phyloP scores from a whole-genome alignment of 2,113 vertebrate species.

The Seriola rivoliana region DNA sequence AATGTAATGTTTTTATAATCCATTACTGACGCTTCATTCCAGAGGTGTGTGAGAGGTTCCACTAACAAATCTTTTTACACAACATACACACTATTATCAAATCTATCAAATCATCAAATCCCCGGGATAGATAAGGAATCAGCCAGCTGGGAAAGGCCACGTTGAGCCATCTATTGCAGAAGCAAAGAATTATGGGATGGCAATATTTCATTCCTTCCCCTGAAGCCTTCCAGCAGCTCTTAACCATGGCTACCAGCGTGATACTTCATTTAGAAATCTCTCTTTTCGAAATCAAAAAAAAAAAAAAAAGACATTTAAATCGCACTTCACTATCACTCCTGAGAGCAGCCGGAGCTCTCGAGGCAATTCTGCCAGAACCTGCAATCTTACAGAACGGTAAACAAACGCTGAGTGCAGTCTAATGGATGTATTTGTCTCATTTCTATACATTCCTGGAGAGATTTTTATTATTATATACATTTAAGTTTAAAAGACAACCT shows the following conservation, averaged over 20 bases:
- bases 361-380: slow-evolving; percentile 10
- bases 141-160: not conserved
- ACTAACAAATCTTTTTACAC: too few relatives aligned
- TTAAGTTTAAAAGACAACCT: slow-evolving; percentile 10
- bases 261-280: slow-evolving; percentile 13
- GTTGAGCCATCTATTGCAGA: not conserved
- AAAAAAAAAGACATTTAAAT: slow-evolving; percentile 16
- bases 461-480: not conserved
- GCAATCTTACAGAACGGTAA: slow-evolving; percentile 6
- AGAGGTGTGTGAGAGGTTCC: not conserved
- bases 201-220: slow-evolving; percentile 14
- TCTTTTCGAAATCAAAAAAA: not conserved
- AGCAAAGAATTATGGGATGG: slow-evolving; percentile 6
- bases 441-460: not conserved
- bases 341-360: not conserved
- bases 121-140: slow-evolving; percentile 11
- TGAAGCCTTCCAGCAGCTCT: slow-evolving; percentile 19
- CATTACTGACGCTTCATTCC: not conserved
- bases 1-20: not conserved
- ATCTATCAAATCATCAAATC: slow-evolving; percentile 9
- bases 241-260: slow-evolving; percentile 13
- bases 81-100: not conserved
- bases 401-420: slow-evolving; percentile 6
- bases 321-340: not conserved
- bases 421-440: not conserved